Evolutionary conservation across 2,888 invertebrate genomes (phyloP).

Genomic region (Falcaria lacertinaria): DNA sequence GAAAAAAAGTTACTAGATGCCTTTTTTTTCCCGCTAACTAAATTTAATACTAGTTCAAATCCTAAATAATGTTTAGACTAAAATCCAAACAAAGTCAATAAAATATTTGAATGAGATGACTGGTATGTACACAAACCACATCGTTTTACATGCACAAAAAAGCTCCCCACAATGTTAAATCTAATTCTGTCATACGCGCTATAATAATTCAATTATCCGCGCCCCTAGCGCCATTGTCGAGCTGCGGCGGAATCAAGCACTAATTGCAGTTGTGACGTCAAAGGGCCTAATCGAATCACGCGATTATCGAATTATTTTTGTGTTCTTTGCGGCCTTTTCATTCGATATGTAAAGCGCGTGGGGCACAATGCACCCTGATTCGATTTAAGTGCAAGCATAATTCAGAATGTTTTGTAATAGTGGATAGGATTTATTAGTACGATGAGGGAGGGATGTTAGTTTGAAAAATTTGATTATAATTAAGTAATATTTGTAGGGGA

Average conservation of each 20-base stretch:
- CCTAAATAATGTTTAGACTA: no score
- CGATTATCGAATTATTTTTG: slow-evolving; percentile 62
- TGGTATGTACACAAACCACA: slow-evolving; percentile 2
- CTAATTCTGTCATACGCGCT: slow-evolving; percentile 17
- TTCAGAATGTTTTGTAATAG: neutral
- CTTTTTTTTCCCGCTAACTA: no score
- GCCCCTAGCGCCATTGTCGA: slow-evolving; percentile 20
- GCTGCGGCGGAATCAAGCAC: slow-evolving; percentile 31
- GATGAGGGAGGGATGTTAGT: neutral
- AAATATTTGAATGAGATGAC: no score
- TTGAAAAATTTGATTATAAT: neutral
- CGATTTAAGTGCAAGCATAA: slow-evolving; percentile 1
- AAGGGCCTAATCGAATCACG: slow-evolving; percentile 54
- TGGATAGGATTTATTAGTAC: neutral
- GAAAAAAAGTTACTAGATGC: no score
- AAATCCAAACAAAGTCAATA: no score
- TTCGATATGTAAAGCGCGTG: slow-evolving; percentile 8
- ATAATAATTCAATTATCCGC: slow-evolving; percentile 40
- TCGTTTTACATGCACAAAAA: slow-evolving; percentile 12
- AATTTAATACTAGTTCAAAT: no score
- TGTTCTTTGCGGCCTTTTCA: slow-evolving; percentile 42
- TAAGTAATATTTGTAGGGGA: neutral
- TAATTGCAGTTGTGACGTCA: slow-evolving; percentile 52
- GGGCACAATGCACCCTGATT: slow-evolving; percentile 8
- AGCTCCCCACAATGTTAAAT: slow-evolving; percentile 18